These are phyloP conservation scores for Drosophila macrospina DNA, from an alignment of 2,888 invertebrate species.

Conservation along the genomic window DNA sequence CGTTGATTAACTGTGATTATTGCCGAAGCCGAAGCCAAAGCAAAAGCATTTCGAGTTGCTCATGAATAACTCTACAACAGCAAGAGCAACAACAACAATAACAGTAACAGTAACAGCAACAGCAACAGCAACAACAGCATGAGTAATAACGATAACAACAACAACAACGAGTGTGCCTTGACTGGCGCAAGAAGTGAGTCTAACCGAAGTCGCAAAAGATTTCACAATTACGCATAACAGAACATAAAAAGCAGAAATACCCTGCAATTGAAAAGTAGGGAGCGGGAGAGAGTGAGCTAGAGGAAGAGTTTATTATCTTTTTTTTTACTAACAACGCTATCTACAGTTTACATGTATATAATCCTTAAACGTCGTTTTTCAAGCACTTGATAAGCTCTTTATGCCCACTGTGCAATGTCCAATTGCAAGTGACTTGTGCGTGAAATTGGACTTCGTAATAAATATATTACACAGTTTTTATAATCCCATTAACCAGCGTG, in stretches of 20 bases:
- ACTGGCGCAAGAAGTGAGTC: conserved; percentile 12
- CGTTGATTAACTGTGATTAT: conserved; percentile 56
- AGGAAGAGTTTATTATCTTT: no score
- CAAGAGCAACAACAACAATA: no score
- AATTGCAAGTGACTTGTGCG: neutral
- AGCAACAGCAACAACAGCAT: neutral
- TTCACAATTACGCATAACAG: neutral
- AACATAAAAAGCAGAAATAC: neutral
- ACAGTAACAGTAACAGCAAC: neutral
- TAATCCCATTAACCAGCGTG: neutral
- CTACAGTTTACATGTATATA: neutral
- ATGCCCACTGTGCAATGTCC: neutral
- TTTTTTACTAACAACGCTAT: no score
- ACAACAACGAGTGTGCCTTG: neutral
- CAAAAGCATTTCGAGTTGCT: conserved; percentile 6
- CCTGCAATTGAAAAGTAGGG: neutral
- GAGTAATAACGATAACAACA: neutral
- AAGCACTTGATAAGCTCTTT: neutral
- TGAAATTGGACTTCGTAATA: neutral
- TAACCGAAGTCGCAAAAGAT: neutral
- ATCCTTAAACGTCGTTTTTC: neutral
- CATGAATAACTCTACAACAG: conserved; percentile 8
- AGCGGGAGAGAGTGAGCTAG: no score
- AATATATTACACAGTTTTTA: neutral
- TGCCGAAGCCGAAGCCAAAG: conserved; percentile 12